Evolutionary conservation across 2,797 vertebrate species (phyloP).

Genomic region (Trachops cirrhosus): DNA sequence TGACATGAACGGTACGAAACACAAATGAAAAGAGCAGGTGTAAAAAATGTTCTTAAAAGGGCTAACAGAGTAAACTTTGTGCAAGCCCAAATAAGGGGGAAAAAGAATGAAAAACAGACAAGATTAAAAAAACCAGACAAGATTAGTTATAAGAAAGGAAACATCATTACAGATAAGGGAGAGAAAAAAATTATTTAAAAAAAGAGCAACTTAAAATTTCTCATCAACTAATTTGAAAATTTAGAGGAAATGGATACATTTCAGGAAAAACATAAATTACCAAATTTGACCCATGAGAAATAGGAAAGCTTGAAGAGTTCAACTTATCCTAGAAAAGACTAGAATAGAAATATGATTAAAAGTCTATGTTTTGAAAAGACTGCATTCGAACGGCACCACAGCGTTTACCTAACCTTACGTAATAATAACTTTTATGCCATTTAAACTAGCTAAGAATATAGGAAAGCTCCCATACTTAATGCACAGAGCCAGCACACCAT

Average conservation of each 20-base stretch:
- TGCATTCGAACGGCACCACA: background rate
- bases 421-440: background rate
- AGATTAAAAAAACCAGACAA: slow-evolving; percentile 9
- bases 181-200: background rate
- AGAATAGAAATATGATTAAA: background rate
- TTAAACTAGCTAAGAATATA: background rate
- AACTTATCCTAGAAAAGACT: background rate
- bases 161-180: background rate
- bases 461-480: background rate
- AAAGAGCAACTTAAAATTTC: slow-evolving; percentile 8
- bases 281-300: background rate
- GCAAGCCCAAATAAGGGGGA: background rate
- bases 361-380: background rate
- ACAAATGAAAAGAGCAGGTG: background rate
- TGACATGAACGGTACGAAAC: background rate
- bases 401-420: background rate
- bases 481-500: background rate
- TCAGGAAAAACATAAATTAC: background rate
- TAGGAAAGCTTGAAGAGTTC: background rate
- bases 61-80: background rate
- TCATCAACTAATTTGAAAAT: slow-evolving; percentile 6
- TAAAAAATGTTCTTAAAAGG: background rate
- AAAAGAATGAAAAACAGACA: slow-evolving; percentile 1
- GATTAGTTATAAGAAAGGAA: slow-evolving; percentile 8
- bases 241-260: background rate